Percentiles rank a stretch among this genome's conserved stretches.
Conservation (phyloP, 2,888 invertebrate species). For the Tetragnatha montana region DNA sequence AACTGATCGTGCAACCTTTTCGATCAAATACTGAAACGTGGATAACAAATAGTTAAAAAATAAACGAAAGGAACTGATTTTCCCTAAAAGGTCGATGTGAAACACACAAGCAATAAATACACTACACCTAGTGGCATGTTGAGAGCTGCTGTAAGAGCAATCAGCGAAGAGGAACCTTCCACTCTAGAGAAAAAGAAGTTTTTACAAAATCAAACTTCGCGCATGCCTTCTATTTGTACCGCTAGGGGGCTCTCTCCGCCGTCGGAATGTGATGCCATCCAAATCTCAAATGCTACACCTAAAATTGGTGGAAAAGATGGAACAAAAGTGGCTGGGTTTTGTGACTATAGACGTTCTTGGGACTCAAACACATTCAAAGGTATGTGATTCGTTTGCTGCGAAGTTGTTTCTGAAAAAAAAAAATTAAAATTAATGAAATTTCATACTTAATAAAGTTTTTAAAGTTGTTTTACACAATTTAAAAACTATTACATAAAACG, state of each 20-base stretch:
- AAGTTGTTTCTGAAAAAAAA: conserved; percentile 58
- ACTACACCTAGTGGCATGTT: conserved; percentile 29
- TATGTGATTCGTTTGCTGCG: conserved; percentile 66
- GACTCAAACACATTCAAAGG: conserved; percentile 58
- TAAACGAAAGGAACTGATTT: conserved; percentile 48
- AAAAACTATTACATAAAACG: no score
- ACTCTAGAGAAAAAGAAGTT: background rate
- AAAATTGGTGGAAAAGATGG: conserved; percentile 2
- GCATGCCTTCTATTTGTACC: conserved; percentile 61
- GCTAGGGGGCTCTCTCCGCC: conserved; percentile 54
- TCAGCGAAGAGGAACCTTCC: conserved; percentile 15
- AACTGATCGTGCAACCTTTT: conserved; percentile 32
- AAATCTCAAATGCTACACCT: conserved; percentile 30
- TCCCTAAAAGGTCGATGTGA: conserved; percentile 14
- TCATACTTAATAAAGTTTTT: background rate
- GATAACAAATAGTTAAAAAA: conserved; percentile 22
- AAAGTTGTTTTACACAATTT: no score
- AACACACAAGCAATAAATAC: conserved; percentile 22
- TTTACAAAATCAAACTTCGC: conserved; percentile 9
- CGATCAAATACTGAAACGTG: background rate
- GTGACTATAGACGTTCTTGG: conserved; percentile 50
- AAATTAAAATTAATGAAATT: background rate
- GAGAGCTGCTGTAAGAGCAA: conserved; percentile 18
- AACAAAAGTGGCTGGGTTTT: background rate
- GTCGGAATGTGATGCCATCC: conserved; percentile 66